Evolutionary conservation across 2,113 vertebrate species (phyloP), one percentile per base, ranked within the genome.

Genomic region (Labeo rohita): DNA sequence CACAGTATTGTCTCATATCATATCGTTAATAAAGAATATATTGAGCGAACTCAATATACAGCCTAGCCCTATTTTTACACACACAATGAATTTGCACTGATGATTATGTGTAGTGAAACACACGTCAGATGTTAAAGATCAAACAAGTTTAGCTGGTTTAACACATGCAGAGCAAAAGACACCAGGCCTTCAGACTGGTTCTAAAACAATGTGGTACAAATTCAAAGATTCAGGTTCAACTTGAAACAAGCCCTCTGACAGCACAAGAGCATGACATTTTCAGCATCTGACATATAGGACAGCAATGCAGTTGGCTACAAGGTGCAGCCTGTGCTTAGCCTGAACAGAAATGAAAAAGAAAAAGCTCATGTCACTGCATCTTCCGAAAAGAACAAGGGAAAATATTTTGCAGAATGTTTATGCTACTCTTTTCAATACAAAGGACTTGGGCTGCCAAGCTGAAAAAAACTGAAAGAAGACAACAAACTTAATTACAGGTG

Each of bases 101-200:
- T 61, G 56, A 61, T n/a, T 61, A 9, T 9, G 56, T 61, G 56
- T n/a, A 61, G 2, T 59, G 23, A 65, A 15, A 52, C 52, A 47
- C 9, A n/a, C 11, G 5, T 8, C 66, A 84, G 21, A 80, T 52
- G 54, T 15, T 21, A 81, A 36, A 21, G 36, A 63, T 84, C 82
- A 56, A 75, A 75, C 83, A 23, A 49, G 87, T 70, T 47, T 15
- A 85, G 23, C 83, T 23, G 70, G 83, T 50, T 80, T 21, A 28
- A 43, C 59, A 84, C 45, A 47, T 45, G n/a, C 43, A 54, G 45
- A 49, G 49, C 2, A 15, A 43, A 10, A 54, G 13, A 6, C 13
- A 49, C 43, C 43, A 49, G 43, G 8, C 13, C 45, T 50, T 15
- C 15, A 39, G 10, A 76, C 21, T 8, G 66, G 45, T 45, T 45